phyloP scores from a whole-genome alignment of 2,113 vertebrate species.

The Myrmecobius fasciatus region DNA sequence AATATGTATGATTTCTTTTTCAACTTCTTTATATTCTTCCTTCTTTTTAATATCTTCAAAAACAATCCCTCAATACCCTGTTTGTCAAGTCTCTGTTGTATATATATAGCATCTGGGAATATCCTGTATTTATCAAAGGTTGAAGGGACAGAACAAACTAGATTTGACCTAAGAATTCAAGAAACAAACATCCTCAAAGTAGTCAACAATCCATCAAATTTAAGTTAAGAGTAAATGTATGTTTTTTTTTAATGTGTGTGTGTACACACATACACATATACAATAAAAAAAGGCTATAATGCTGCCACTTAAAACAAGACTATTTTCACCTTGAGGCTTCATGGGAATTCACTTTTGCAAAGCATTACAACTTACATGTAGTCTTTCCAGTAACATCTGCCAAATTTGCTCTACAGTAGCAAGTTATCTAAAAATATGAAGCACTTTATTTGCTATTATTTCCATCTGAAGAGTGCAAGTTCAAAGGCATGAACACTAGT shows the following conservation, averaged over 20 bases:
- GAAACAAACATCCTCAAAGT: neutral
- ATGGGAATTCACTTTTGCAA: neutral
- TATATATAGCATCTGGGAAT: neutral
- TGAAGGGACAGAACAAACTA: neutral
- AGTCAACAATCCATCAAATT: neutral
- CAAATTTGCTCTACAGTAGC: constrained; percentile 35
- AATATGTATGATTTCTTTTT: neutral
- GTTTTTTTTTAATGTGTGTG: neutral
- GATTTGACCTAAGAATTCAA: constrained; percentile 10
- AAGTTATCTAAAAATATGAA: neutral
- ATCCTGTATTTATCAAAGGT: neutral
- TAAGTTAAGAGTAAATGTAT: neutral
- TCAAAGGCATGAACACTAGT: constrained; percentile 52
- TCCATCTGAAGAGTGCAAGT: constrained; percentile 44
- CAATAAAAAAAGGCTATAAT: neutral
- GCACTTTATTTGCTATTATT: constrained; percentile 31
- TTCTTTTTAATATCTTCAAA: neutral
- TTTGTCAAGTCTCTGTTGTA: neutral
- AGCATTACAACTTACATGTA: neutral
- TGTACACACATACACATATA: neutral
- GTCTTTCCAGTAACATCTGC: neutral
- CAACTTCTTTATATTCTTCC: neutral
- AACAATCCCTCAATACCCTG: neutral
- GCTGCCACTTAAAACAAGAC: neutral
- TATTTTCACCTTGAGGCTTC: neutral